Percentiles rank a stretch among this genome's conserved stretches.
These are phyloP conservation scores for Hydropsyche tenuis DNA, from an alignment of 1,140 invertebrate genomes.

Conservation along the genomic window DNA sequence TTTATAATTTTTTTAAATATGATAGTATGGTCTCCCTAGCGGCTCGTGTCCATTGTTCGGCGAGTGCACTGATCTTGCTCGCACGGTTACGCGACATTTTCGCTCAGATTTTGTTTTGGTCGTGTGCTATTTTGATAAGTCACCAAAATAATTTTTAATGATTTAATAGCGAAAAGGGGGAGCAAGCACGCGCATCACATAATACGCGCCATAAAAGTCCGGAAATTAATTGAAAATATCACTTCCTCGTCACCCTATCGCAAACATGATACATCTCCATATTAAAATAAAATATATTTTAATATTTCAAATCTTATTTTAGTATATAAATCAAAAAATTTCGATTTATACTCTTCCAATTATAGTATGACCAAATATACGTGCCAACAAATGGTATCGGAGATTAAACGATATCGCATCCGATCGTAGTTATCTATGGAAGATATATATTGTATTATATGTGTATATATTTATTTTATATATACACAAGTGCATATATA, in stretches of 20 bases:
- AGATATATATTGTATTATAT: neutral
- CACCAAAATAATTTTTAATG: conserved; percentile 33
- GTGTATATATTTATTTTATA: too few relatives aligned
- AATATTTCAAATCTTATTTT: too few relatives aligned
- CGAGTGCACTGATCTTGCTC: too few relatives aligned
- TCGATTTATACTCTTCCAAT: too few relatives aligned
- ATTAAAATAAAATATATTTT: too few relatives aligned
- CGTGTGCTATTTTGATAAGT: conserved; percentile 34
- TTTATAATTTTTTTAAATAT: neutral
- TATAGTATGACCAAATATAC: neutral
- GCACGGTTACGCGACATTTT: neutral
- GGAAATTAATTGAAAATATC: too few relatives aligned
- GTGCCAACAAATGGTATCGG: conserved; percentile 5
- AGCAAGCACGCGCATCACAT: neutral
- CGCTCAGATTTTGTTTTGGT: conserved; percentile 12
- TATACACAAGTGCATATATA: neutral
- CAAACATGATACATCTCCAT: too few relatives aligned
- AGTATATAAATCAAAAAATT: too few relatives aligned
- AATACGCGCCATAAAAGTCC: neutral
- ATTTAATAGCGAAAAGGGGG: conserved; percentile 12
- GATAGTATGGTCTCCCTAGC: neutral
- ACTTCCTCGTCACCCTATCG: too few relatives aligned
- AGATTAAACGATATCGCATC: neutral
- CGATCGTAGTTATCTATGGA: neutral
- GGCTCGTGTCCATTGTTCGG: neutral